Evolutionary conservation across 2,888 invertebrate species (phyloP).

Genomic region (Heliconius erato): DNA sequence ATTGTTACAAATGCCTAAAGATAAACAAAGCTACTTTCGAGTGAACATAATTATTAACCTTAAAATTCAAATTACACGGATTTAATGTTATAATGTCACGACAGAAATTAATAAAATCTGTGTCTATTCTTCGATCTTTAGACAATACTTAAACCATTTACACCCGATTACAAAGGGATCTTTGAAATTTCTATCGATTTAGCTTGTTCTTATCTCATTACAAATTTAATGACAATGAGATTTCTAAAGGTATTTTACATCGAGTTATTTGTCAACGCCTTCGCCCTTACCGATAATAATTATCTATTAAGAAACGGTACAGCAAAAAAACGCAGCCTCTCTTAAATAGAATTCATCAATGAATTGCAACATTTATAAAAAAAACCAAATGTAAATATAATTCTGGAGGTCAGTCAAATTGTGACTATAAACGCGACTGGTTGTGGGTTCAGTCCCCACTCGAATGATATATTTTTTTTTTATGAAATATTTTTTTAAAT

Average conservation of each 20-base stretch:
- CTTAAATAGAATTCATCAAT: neutral
- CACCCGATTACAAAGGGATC: conserved; percentile 13
- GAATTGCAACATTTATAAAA: no score
- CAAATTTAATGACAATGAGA: conserved; percentile 30
- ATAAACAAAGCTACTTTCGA: conserved; percentile 18
- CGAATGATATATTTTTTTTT: no score
- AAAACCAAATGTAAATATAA: no score
- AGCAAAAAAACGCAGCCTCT: neutral
- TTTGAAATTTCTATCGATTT: conserved; percentile 18
- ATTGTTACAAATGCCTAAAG: neutral
- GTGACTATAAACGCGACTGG: no score
- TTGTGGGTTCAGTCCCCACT: no score
- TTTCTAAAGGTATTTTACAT: conserved; percentile 28
- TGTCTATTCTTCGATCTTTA: conserved; percentile 11
- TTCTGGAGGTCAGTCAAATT: no score
- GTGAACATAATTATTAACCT: conserved; percentile 36
- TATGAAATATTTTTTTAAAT: no score
- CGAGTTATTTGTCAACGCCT: conserved; percentile 28
- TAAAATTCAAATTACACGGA: conserved; percentile 41
- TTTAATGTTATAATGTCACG: conserved; percentile 43
- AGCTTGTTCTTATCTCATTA: conserved; percentile 22
- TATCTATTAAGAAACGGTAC: conserved; percentile 21
- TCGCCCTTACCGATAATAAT: conserved; percentile 21
- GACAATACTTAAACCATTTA: conserved; percentile 20
- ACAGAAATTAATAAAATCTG: neutral